Base-by-base conservation (phyloP, 2,888 invertebrate genomes). In the Ormyrus pomaceus region DNA sequence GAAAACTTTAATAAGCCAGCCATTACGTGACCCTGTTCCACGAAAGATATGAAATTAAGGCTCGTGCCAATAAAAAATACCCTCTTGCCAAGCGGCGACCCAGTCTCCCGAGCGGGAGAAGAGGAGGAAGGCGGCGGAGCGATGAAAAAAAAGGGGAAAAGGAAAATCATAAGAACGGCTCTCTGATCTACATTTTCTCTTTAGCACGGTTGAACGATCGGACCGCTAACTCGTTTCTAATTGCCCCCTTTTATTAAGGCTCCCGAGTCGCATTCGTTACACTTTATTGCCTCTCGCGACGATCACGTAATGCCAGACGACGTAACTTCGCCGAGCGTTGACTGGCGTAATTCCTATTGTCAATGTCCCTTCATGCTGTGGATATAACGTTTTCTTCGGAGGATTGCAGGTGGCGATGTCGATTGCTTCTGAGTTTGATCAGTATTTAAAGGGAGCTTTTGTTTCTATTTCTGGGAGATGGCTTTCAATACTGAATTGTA, bases 161-260 rank as follows among this genome's bases (percentile, higher is more conserved):
- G 6, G 56, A 46, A 50, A 13, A 34, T 51, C 53, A 53, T 51
- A 76, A 77, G 61, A 68, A 51, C 64, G 65, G 7, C 19, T 19
- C 19, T 19, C 8, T 61, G 80, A 66, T 68, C 80, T 75, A 76
- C 68, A 76, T 80, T 80, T 76, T 76, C 80, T 72, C 72, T 68
- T 76, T 71, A 55, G 34, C 65, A 62, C 70, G 74, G 55, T 62
- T 8, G 77, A 71, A 11, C 58, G 64, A 55, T 48, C 55, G 34
- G 19, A 19, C 55, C 51, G 73, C 68, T 70, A 70, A 65, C 74
- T 75, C 70, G 71, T 80, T 80, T 71, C 71, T 80, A 76, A 76
- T 76, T 80, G 76, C 59, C 59, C 19, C 19, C 61, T 79, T 79
- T 78, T 78, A 73, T 73, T 68, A 77, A 71, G 58, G 71, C 65